A percentile compares a stretch with the other conserved stretches of the same genome.
Evolutionary conservation across 2,888 invertebrate species (phyloP).

Genomic region (Xestia rhomboidea): DNA sequence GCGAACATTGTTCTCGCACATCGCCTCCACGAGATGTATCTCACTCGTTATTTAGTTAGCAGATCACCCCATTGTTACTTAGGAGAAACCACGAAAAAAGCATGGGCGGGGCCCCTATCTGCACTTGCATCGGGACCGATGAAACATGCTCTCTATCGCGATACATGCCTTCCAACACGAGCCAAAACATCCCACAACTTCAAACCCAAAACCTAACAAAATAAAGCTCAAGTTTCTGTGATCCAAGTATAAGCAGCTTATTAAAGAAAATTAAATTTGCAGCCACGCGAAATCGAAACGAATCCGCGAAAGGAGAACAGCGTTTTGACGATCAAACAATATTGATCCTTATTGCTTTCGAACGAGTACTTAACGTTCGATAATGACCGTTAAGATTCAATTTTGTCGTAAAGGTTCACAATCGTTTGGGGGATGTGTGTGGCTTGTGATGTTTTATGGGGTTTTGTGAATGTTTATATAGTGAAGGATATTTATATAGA

Average conservation of each 20-base stretch:
- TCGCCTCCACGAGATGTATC: slow-evolving; percentile 82
- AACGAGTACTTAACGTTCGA: slow-evolving; percentile 69
- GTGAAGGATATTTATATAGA: slow-evolving; percentile 86
- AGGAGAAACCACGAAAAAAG: slow-evolving; percentile 89
- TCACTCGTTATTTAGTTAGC: slow-evolving; percentile 89
- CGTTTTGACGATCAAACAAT: slow-evolving; percentile 69
- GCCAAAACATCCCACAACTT: slow-evolving; percentile 60
- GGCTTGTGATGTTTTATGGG: slow-evolving; percentile 70
- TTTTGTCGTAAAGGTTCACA: slow-evolving; percentile 71
- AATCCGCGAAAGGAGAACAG: slow-evolving; percentile 80
- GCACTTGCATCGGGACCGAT: slow-evolving; percentile 84
- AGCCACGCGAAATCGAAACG: slow-evolving; percentile 87
- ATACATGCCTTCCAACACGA: slow-evolving; percentile 88
- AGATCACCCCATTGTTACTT: slow-evolving; percentile 90
- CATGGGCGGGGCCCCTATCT: slow-evolving; percentile 89
- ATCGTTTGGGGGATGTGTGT: slow-evolving; percentile 64
- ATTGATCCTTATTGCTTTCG: slow-evolving; percentile 77
- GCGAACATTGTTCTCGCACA: slow-evolving; percentile 81
- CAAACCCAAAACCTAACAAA: slow-evolving; percentile 56
- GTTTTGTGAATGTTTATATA: slow-evolving; percentile 84
- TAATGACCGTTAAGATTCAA: slow-evolving; percentile 63
- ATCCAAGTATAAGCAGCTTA: slow-evolving; percentile 77
- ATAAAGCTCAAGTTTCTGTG: slow-evolving; percentile 71
- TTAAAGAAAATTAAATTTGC: slow-evolving; percentile 90
- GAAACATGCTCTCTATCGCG: slow-evolving; percentile 87